Conservation (phyloP, 2,888 invertebrate genomes). For the Blera fallax region DNA sequence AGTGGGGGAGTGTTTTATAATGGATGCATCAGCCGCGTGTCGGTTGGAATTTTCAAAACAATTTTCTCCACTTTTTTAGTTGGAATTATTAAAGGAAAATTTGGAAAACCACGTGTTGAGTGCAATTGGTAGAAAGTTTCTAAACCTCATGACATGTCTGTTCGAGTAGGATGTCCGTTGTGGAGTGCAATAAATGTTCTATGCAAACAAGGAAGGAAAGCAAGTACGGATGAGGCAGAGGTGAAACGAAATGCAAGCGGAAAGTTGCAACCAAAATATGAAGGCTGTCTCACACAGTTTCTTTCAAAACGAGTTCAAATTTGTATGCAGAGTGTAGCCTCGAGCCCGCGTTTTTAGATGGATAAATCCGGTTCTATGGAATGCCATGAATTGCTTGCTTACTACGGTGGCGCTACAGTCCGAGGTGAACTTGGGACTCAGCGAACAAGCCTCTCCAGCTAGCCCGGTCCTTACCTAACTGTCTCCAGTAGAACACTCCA, state of each 20-base stretch:
- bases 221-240: background rate
- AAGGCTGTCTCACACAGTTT: background rate
- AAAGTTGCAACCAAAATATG: background rate
- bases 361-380: too few relatives aligned
- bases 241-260: background rate
- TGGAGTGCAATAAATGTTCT: background rate
- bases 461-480: too few relatives aligned
- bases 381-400: too few relatives aligned
- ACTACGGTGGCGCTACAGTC: too few relatives aligned
- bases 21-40: conserved; percentile 8
- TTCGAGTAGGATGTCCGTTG: background rate
- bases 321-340: background rate
- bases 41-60: conserved; percentile 22
- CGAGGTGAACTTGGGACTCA: too few relatives aligned
- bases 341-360: too few relatives aligned
- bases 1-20: background rate
- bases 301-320: background rate
- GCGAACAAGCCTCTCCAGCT: too few relatives aligned
- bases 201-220: background rate
- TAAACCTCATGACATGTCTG: background rate
- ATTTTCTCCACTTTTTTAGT: conserved; percentile 26
- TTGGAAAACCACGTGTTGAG: conserved; percentile 31
- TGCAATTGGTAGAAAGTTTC: conserved; percentile 21
- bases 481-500: too few relatives aligned
- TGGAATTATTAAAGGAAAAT: conserved; percentile 23